Evolutionary conservation across 2,113 vertebrate genomes (phyloP), one percentile per base, ranked within the genome.

Genomic region (Thunnus maccoyii): DNA sequence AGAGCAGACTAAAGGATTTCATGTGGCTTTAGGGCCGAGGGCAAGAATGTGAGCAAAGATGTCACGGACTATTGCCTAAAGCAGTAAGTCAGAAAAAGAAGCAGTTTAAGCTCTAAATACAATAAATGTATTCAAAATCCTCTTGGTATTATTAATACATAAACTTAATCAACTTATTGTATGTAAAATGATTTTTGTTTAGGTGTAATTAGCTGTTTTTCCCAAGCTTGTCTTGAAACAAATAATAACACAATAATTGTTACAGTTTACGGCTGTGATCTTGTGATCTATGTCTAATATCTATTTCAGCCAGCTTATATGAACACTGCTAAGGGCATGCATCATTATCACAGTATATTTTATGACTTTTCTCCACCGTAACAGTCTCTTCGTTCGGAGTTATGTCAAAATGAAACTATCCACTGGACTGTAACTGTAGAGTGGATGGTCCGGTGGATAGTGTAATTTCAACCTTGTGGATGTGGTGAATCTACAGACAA

Each of bases 1-100:
- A 86, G 67, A 73, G 85, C 62, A 69, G 82, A 88, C 75, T 70
- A 76, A 91, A 88, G 86, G 79, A 86, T 86, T 87, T 82, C 74
- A 32, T 79, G 83, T 65, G 72, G 72, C 82, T 81, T 82, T 67
- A 56, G 55, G 62, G 44, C 48, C 50, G 62, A 68, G 72, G 67
- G 64, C 64, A 69, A 67, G 13, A 55, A 62, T 63, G 46, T 57
- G 30, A 78, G 67, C 9, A 57, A 69, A 79, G 52, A 66, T 88
- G 85, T 85, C 72, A 79, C 36, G 54, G 54, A 73, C 65, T 69
- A 3, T 63, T 36, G 48, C 48, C 11, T 30, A 10, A 9, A 74
- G 16, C 16, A 27, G 32, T 51, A 73, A 68, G n/a, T 61, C n/a
- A 51, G 57, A 61, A 47, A 41, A 58, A 47, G 47, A 27, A 25